Evolutionary conservation across 2,888 invertebrate species (phyloP).

Genomic region (Drosophila anomelani): DNA sequence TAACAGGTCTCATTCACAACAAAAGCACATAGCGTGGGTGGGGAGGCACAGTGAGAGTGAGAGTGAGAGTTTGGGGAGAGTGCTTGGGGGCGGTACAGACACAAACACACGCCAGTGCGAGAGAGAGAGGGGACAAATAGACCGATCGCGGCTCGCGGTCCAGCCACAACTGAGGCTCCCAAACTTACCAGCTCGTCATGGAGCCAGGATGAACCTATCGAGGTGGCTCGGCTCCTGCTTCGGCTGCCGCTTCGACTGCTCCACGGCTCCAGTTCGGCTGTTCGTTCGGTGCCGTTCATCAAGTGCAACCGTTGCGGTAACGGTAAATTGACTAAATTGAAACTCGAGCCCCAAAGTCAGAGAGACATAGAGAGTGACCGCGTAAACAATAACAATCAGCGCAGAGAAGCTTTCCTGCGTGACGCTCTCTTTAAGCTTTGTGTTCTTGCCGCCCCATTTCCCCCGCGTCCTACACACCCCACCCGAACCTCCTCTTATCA

Average conservation of each 20-base stretch:
- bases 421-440: conserved; percentile 75
- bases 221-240: conserved; percentile 54
- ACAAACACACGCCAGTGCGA: not conserved
- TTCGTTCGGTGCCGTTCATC: conserved; percentile 56
- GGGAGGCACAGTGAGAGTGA: conserved; percentile 8
- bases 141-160: conserved; percentile 55
- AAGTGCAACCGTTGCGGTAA: conserved; percentile 67
- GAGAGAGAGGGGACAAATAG: conserved; percentile 25
- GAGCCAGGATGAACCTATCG: conserved; percentile 71
- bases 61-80: conserved; percentile 11
- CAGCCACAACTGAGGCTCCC: conserved; percentile 60
- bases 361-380: conserved; percentile 11
- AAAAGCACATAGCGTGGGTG: conserved; percentile 58
- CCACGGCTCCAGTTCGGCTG: conserved; percentile 31
- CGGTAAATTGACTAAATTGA: conserved; percentile 81
- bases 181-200: conserved; percentile 65
- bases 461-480: conserved; percentile 11
- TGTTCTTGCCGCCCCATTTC: conserved; percentile 32
- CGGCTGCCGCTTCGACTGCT: conserved; percentile 27
- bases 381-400: conserved; percentile 27
- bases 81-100: not conserved
- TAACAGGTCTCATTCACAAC: conserved; percentile 30
- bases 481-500: conserved; percentile 62
- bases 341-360: conserved; percentile 52
- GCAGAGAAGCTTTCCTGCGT: conserved; percentile 48